These are phyloP conservation scores for Capra hircus DNA, from an alignment of 2,113 vertebrate species.

Conservation along the genomic window DNA sequence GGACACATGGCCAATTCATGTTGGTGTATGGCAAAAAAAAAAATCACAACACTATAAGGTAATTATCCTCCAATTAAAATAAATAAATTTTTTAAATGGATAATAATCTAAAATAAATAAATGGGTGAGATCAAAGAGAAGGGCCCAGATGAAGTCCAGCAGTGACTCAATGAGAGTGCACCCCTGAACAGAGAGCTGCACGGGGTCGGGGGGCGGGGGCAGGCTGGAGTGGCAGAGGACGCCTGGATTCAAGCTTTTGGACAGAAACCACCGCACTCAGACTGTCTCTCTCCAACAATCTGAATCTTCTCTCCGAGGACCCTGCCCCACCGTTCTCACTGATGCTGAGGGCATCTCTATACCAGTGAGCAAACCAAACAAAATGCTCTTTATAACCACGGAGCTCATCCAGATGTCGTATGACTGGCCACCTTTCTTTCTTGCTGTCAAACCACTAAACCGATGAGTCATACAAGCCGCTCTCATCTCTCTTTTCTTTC, in stretches of 20 bases:
- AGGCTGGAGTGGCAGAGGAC: neutral
- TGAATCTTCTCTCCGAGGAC: neutral
- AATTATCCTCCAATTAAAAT: neutral
- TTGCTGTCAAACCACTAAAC: neutral
- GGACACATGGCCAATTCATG: neutral
- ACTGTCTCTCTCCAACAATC: neutral
- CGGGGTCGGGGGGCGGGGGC: too few relatives aligned
- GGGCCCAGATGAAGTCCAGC: neutral
- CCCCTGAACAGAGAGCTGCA: neutral
- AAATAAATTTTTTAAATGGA: neutral
- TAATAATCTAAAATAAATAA: neutral
- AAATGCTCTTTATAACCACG: neutral
- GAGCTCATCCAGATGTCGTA: neutral
- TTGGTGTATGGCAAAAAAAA: neutral
- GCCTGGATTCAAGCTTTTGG: neutral
- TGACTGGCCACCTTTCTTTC: neutral
- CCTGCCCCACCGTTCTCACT: neutral
- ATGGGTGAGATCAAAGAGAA: too few relatives aligned
- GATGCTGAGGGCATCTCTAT: neutral
- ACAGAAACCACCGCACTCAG: rapidly evolving
- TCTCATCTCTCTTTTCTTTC: neutral
- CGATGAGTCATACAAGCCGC: neutral
- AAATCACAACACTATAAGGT: neutral
- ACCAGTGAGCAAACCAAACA: neutral
- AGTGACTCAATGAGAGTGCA: too few relatives aligned